Base-by-base conservation (phyloP, 2,113 vertebrate species). In the Colaptes auratus region DNA sequence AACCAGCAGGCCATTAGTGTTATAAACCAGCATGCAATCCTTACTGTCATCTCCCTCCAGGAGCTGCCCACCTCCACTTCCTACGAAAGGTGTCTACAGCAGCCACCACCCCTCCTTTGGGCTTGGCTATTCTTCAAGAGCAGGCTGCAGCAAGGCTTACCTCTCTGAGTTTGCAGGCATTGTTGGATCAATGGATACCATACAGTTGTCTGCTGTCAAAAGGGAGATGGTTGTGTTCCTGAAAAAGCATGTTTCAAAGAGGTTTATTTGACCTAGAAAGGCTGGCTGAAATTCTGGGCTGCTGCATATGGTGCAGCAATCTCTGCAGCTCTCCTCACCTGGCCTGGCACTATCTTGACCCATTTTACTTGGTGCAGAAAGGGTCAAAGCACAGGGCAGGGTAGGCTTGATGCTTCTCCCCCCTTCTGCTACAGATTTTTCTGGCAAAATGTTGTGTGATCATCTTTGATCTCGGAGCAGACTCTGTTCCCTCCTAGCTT, bases 151-250 rank as follows among this genome's bases (percentile, higher is more conserved):
- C 77, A 75, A 16, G 46, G 78, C 80, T 96, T 97, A 99, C 99
- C 98, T 99, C 88, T 98, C 98, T 3, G 98, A 98, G 93, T 99
- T 99, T 36, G 98, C 89, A 11, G 99, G 99, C 99, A 99, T 99
- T 12, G 99, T 99, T 23, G 99, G 99, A 91, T 99, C 99, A 2
- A 99, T 99, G 91, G 99, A 99, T 63, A 99, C 98, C 96, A 99
- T 97, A 70, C 99, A 98, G 3, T 99, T 99, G n/a, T 99, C 99
- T 5, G 97, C 96, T 28, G 99, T 98, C 92, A 99, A 86, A 79
- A 99, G 97, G 90, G 98, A 99, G 96, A 99, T 98, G 63, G 98
- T 98, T 4, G 98, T 98, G 95, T 98, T 99, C 97, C 99, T 99
- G 97, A 64, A 95, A n/a, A 95, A 91, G 84, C 61, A 90, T 2